Evolutionary conservation across 2,888 invertebrate species (phyloP), one percentile per base, ranked within the genome.

Genomic region (Stomorhina lunata): DNA sequence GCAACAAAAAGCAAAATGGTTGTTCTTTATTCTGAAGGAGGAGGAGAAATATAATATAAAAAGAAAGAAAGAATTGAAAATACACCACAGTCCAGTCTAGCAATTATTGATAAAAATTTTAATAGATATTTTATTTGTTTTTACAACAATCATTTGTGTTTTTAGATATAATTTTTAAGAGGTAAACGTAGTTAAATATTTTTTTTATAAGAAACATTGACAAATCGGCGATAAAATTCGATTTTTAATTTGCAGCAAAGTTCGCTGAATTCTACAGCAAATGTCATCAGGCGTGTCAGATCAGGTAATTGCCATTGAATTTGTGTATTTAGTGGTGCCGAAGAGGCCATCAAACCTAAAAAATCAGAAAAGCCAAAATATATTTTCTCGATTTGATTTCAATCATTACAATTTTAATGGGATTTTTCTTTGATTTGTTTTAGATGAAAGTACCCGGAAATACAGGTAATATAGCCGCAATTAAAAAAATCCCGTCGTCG

Each of bases 271-370:
- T 87, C 73, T 85, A 87, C 87, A 87, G 94, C 95, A 95, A 95
- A 96, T 96, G 96, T 96, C 95, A 95, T 95, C 96, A 95, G 95
- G 95, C 95, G 95, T 95, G 95, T 95, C 95, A 94, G 95, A 96
- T 93, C 95, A 95, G 95, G 95, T 95, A 95, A 92, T 87, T 87
- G 84, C 85, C 84, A 84, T 80, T 80, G 53, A 68, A 75, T 85
- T 82, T 82, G 57, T 71, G 80, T 79, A 80, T 79, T 84, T 80
- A 75, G 66, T 73, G 77, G 66, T 73, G 73, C 69, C 69, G 34
- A 72, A 71, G 32, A 66, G 75, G 53, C 75, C 40, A 65, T 66
- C 48, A 72, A 72, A 59, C 71, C 53, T 15, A 34, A 43, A 61
- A 34, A 25, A 12, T 40, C 5, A 48, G 10, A 48, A 32, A 48